Base-by-base conservation (phyloP, 2,113 vertebrate species). In the Cryptotis parvus region DNA sequence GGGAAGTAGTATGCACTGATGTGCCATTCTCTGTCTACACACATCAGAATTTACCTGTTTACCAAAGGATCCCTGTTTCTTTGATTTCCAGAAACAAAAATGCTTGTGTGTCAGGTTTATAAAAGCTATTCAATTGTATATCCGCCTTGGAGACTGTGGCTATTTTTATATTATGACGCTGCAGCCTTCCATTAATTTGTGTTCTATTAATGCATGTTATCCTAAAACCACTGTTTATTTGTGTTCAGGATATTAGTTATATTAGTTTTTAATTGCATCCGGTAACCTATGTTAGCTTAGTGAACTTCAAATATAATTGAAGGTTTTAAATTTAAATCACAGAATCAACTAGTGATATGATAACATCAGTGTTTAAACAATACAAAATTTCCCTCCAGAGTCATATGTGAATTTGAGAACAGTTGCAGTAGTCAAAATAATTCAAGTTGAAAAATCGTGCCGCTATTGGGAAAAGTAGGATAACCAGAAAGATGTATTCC, bases 311-410 rank as follows among this genome's bases (percentile, higher is more conserved):
- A 73, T 90, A 43, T 91, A 95, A 87, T 68, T 87, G 37, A 87
- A 84, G 41, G 31, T 35, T 86, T 95, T 91, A 92, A 87, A 93
- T 95, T 94, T 93, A 84, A 73, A 41, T 76, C 68, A 86, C 14
- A 29, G 31, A 89, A 89, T 91, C 61, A 86, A 55, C 37, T 20
- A 37, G 15, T 93, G 18, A 86, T 82, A 82, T 26, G 31, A 29
- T 90, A 22, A 88, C 39, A 80, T 95, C 39, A 63, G 12, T 90
- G 24, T 93, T 87, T 20, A 52, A 75, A 61, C 37, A 84, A 39
- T 49, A 33, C 72, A 61, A 37, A 43, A 82, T n/a, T 52, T 27
- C 27, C 3, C 14, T 5, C 31, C 2, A 0, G 14, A 86, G 43
- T 24, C 12, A 45, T 92, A 84, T 83, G 12, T 82, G 41, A 81